These are phyloP conservation scores for Plotosus lineatus DNA, from an alignment of 2,113 vertebrate species.

Conservation along the genomic window DNA sequence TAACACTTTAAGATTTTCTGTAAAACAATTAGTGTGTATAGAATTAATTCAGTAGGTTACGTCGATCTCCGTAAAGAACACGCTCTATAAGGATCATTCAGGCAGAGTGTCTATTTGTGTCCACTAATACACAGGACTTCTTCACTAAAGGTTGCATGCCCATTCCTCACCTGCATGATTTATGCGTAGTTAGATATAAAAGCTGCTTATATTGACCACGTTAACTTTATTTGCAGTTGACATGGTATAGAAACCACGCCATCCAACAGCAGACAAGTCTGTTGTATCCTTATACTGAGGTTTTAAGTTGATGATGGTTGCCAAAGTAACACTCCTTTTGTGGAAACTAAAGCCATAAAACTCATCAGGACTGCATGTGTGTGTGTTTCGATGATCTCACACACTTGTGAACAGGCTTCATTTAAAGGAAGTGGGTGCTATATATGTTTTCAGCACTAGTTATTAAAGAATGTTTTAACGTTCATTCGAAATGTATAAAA, in stretches of 20 bases:
- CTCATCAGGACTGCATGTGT: constrained; percentile 40
- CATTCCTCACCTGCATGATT: constrained; percentile 44
- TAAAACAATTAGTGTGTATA: constrained; percentile 39
- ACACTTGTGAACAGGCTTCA: constrained; percentile 34
- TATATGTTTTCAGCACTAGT: constrained; percentile 36
- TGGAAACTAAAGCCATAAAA: constrained; percentile 56
- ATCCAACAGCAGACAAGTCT: constrained; percentile 23
- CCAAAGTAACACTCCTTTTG: constrained; percentile 44
- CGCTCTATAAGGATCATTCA: constrained; percentile 17
- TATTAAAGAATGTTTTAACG: constrained; percentile 43
- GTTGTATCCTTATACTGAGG: background rate
- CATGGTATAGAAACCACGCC: constrained; percentile 37
- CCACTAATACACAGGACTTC: constrained; percentile 23
- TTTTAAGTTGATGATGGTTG: constrained; percentile 44
- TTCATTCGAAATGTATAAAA: constrained; percentile 24
- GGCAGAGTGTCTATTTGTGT: background rate
- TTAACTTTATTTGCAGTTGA: constrained; percentile 59
- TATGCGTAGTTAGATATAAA: constrained; percentile 58
- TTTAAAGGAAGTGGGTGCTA: constrained; percentile 43
- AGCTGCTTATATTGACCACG: constrained; percentile 65
- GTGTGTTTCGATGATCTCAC: constrained; percentile 14
- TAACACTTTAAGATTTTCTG: constrained; percentile 36
- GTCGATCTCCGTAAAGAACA: background rate
- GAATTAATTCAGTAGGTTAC: constrained; percentile 33
- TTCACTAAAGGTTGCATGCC: constrained; percentile 52